phyloP scores from a whole-genome alignment of 2,113 vertebrate genomes.

The Haemorhous mexicanus region DNA sequence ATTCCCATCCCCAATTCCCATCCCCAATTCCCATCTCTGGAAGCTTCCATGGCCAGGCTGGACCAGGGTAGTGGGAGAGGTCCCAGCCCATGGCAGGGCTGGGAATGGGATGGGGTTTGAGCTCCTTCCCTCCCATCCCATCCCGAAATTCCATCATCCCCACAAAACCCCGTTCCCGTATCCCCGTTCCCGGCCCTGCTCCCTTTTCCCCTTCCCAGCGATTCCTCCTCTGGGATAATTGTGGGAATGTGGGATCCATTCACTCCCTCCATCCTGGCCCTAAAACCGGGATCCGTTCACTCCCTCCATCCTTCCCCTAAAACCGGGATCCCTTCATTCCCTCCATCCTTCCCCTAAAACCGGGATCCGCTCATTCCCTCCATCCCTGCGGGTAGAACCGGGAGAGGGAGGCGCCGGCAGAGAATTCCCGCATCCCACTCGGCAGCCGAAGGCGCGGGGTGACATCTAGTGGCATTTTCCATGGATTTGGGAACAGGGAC shows the following conservation, averaged over 20 bases:
- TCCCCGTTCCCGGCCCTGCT: background rate
- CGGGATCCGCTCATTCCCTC: too few relatives aligned
- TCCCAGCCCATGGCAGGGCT: background rate
- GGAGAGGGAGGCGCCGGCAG: too few relatives aligned
- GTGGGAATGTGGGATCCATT: slow-evolving; percentile 20
- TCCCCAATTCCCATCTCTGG: background rate
- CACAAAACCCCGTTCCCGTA: fast-evolving
- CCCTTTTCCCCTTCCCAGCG: background rate
- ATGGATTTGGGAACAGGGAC: slow-evolving; percentile 11
- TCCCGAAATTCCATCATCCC: background rate
- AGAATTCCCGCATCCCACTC: background rate
- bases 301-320: slow-evolving; percentile 22
- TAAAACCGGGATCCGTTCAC: slow-evolving; percentile 53
- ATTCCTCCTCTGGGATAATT: slow-evolving; percentile 39
- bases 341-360: slow-evolving; percentile 37
- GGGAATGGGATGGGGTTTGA: background rate
- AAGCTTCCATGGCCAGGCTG: background rate
- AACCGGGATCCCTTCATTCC: background rate
- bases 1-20: too few relatives aligned
- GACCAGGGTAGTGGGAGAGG: fast-evolving
- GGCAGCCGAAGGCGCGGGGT: slow-evolving; percentile 65
- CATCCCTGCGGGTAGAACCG: background rate
- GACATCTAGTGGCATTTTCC: slow-evolving; percentile 74
- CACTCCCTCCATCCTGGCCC: slow-evolving; percentile 45
- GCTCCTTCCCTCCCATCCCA: background rate